Conservation (phyloP, 2,797 vertebrate genomes). For the Pseudomugil tenellus region DNA sequence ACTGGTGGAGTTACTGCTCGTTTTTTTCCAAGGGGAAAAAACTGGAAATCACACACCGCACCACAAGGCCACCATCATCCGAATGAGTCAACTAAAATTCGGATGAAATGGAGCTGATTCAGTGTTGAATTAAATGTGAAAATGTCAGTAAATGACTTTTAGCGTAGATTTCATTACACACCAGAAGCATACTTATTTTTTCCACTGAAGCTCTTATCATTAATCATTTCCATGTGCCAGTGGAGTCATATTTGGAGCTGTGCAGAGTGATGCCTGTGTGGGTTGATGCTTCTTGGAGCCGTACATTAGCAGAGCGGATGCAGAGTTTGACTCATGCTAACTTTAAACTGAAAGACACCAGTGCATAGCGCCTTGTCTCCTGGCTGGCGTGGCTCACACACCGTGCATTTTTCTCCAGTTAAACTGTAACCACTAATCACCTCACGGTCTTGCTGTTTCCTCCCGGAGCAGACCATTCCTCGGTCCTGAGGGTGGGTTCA, state of each 20-base stretch:
- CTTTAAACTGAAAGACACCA: constrained; percentile 61
- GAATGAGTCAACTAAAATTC: constrained; percentile 19
- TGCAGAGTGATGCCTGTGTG: constrained; percentile 39
- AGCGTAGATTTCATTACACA: constrained; percentile 15
- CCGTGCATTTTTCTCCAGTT: constrained; percentile 85
- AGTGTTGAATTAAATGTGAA: constrained; percentile 22
- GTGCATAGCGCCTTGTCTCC: constrained; percentile 63
- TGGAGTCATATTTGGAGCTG: constrained; percentile 28
- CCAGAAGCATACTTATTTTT: constrained; percentile 7
- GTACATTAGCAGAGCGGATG: constrained; percentile 51
- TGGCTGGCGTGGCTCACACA: constrained; percentile 68
- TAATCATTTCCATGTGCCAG: constrained; percentile 59
- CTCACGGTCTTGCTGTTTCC: constrained; percentile 79
- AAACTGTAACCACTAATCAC: constrained; percentile 88
- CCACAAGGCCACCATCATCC: background rate
- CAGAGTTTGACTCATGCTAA: constrained; percentile 62
- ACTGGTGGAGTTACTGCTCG: background rate
- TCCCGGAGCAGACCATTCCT: constrained; percentile 72
- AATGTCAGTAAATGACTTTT: constrained; percentile 25
- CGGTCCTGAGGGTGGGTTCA: constrained; percentile 65
- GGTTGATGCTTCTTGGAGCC: constrained; percentile 31
- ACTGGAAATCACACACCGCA: background rate
- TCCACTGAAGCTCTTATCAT: constrained; percentile 31
- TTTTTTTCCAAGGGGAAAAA: background rate
- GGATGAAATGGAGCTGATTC: constrained; percentile 23